Evolutionary conservation across 2,797 vertebrate genomes (phyloP).

Genomic region (Borostomias antarcticus): DNA sequence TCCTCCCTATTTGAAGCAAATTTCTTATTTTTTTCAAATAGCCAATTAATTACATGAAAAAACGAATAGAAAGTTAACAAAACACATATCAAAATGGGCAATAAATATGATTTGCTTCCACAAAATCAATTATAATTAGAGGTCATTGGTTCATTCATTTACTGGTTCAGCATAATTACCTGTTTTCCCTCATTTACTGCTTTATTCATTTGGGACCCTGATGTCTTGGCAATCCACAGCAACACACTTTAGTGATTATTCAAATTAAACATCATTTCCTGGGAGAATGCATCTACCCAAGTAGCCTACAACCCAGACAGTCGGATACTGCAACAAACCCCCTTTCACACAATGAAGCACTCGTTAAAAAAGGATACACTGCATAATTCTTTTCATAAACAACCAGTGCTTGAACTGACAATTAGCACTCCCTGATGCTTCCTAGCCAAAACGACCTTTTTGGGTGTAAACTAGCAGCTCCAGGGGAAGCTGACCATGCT

Average conservation of each 20-base stretch:
- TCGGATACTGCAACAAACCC: conserved; percentile 64
- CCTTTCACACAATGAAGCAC: conserved; percentile 59
- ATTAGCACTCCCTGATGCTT: too few species aligned
- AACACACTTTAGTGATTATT: conserved; percentile 72
- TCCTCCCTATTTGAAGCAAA: conserved; percentile 27
- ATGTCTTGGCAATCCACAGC: conserved; percentile 68
- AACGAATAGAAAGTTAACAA: conserved; percentile 56
- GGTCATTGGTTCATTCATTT: conserved; percentile 80
- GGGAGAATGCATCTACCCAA: conserved; percentile 61
- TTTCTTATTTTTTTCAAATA: conserved; percentile 57
- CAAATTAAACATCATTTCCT: conserved; percentile 78
- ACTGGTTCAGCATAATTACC: conserved; percentile 81
- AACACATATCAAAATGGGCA: conserved; percentile 67
- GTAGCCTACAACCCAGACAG: conserved; percentile 44
- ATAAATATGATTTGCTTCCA: conserved; percentile 65
- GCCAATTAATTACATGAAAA: conserved; percentile 75
- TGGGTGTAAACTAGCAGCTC: background rate
- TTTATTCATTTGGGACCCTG: conserved; percentile 75
- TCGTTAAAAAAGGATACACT: conserved; percentile 33
- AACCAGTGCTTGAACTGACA: background rate
- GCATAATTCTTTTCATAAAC: background rate
- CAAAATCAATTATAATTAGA: conserved; percentile 78
- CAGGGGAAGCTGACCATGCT: conserved; percentile 23
- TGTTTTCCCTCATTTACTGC: conserved; percentile 81
- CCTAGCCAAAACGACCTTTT: background rate